phyloP scores from a whole-genome alignment of 2,113 vertebrate species.

The Fukomys damarensis region DNA sequence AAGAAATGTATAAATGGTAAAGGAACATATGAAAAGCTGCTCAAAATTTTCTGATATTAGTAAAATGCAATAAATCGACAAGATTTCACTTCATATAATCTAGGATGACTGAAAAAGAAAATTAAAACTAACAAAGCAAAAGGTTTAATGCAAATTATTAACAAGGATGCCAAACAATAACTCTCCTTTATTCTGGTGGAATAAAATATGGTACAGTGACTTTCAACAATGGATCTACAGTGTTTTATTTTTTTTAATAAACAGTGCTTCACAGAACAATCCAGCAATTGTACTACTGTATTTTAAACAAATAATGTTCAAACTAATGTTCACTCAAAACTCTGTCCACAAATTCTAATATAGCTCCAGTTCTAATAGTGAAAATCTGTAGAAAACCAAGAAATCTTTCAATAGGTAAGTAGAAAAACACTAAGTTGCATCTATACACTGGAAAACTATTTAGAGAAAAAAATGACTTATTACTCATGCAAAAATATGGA shows the following conservation, averaged over 20 bases:
- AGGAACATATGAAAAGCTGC: neutral
- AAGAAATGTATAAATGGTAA: neutral
- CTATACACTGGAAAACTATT: neutral
- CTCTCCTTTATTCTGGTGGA: neutral
- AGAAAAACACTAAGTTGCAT: neutral
- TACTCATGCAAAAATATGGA: neutral
- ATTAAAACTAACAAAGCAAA: neutral
- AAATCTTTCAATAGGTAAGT: neutral
- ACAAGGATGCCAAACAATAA: neutral
- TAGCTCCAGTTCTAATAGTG: neutral
- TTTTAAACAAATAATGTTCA: neutral
- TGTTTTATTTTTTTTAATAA: neutral
- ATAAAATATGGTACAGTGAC: neutral
- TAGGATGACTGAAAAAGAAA: neutral
- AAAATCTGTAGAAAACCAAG: neutral
- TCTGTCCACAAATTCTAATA: fast-evolving
- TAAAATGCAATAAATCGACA: neutral
- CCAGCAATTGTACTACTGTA: neutral
- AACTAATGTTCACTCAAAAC: neutral
- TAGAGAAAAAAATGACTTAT: neutral
- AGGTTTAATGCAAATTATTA: neutral
- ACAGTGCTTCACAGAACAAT: neutral
- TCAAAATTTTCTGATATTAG: neutral
- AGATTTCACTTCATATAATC: neutral
- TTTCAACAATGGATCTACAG: neutral